These are phyloP conservation scores for Drosophila burlai DNA, from an alignment of 1,140 invertebrate genomes.

Conservation along the genomic window DNA sequence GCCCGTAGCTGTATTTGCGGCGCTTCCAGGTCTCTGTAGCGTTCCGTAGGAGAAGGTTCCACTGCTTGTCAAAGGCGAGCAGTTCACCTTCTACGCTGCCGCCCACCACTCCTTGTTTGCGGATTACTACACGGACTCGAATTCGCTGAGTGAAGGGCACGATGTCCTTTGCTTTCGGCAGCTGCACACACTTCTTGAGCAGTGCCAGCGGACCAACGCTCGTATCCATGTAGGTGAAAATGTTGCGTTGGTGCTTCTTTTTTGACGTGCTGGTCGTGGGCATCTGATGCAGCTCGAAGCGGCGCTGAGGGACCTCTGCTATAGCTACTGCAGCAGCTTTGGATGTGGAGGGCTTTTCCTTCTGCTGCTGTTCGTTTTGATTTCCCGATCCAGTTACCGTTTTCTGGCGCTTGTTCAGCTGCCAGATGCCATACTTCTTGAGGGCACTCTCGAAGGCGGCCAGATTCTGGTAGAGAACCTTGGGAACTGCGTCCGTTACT, in stretches of 20 bases:
- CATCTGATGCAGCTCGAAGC: slow-evolving; percentile 73
- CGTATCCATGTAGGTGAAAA: slow-evolving; percentile 88
- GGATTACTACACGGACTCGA: slow-evolving; percentile 89
- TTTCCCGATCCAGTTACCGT: neutral
- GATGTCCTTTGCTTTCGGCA: neutral
- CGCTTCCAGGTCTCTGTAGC: slow-evolving; percentile 94
- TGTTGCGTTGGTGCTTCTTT: slow-evolving; percentile 85
- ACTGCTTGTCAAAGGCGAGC: slow-evolving; percentile 97
- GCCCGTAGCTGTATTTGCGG: slow-evolving; percentile 84
- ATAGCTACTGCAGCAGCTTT: slow-evolving; percentile 1
- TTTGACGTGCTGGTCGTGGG: slow-evolving; percentile 51
- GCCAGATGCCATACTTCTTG: slow-evolving; percentile 65
- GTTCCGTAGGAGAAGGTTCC: slow-evolving; percentile 95
- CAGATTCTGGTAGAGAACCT: slow-evolving; percentile 78
- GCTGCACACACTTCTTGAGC: slow-evolving; percentile 87
- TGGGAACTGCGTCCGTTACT: slow-evolving; percentile 85
- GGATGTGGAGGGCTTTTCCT: slow-evolving; percentile 20
- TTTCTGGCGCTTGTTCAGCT: slow-evolving; percentile 60
- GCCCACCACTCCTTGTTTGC: slow-evolving; percentile 88
- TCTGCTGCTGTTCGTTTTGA: slow-evolving; percentile 1
- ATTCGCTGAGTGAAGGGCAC: slow-evolving; percentile 49
- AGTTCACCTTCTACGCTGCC: slow-evolving; percentile 93
- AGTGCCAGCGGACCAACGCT: slow-evolving; percentile 88
- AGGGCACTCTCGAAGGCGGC: slow-evolving; percentile 76
- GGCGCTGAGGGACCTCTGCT: slow-evolving; percentile 22